A percentile compares a stretch with the other conserved stretches of the same genome.
phyloP scores from a whole-genome alignment of 2,888 invertebrate species.

The Invenusta paracnida region DNA sequence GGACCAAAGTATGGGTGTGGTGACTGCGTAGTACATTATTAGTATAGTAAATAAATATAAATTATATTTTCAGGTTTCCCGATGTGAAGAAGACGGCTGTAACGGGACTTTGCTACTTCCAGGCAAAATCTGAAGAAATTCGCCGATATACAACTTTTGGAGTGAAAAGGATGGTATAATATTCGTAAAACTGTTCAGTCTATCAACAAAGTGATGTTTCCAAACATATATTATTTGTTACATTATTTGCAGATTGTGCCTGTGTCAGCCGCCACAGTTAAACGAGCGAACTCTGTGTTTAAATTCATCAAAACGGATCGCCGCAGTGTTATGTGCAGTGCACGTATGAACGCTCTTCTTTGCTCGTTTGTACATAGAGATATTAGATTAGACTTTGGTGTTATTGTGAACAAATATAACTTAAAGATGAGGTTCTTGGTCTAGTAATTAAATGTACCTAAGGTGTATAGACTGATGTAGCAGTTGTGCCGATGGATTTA shows the following conservation, averaged over 20 bases:
- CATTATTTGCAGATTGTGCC: neutral
- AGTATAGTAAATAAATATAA: too few species aligned
- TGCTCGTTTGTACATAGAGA: neutral
- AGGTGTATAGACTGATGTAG: neutral
- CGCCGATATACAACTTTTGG: neutral
- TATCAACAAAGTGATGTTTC: slow-evolving; percentile 18
- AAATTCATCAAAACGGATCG: neutral
- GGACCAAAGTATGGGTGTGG: neutral
- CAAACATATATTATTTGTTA: neutral
- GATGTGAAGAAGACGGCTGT: slow-evolving; percentile 6
- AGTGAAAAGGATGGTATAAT: neutral
- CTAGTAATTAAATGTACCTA: neutral
- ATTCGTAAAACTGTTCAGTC: slow-evolving; percentile 4
- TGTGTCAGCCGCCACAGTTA: slow-evolving; percentile 2
- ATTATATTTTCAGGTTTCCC: too few species aligned
- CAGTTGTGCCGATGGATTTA: neutral
- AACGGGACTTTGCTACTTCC: slow-evolving; percentile 16
- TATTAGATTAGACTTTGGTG: neutral
- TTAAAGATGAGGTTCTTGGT: too few species aligned
- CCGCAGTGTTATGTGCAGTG: slow-evolving; percentile 3
- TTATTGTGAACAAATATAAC: slow-evolving; percentile 15
- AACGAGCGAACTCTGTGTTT: neutral
- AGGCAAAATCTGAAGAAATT: neutral
- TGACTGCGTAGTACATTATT: too few species aligned
- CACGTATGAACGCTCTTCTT: slow-evolving; percentile 7